phyloP scores from a whole-genome alignment of 2,113 vertebrate species.

The Pollachius pollachius region DNA sequence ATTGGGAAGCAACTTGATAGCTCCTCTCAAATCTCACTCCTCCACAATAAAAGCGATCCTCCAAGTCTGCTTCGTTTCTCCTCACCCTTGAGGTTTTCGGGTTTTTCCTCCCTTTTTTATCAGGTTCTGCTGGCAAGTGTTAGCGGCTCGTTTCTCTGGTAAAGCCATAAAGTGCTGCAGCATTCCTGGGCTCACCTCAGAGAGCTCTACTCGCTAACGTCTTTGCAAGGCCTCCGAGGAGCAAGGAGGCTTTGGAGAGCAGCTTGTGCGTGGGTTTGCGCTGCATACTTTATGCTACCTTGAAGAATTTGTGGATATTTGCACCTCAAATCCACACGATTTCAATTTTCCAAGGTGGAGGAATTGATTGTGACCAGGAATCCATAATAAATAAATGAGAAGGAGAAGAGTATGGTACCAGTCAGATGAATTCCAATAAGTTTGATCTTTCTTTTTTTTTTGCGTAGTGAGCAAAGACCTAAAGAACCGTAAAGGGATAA shows the following conservation, averaged over 20 bases:
- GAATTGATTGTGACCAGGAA: conserved; percentile 6
- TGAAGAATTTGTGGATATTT: conserved; percentile 39
- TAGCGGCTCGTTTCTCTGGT: conserved; percentile 47
- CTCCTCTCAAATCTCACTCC: conserved; percentile 26
- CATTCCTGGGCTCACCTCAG: conserved; percentile 57
- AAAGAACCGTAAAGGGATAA: no score
- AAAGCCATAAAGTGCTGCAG: conserved; percentile 57
- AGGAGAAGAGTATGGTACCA: no score
- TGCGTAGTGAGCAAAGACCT: no score
- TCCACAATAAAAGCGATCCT: conserved; percentile 16
- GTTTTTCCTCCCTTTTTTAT: no score
- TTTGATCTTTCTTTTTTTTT: no score
- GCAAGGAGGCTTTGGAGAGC: conserved; percentile 15
- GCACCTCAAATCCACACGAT: conserved; percentile 16
- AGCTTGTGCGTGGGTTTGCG: conserved; percentile 32
- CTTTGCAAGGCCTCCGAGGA: conserved; percentile 62
- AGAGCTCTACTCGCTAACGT: conserved; percentile 54
- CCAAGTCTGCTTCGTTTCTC: not conserved
- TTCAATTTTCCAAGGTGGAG: conserved; percentile 19
- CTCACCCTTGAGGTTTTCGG: conserved; percentile 13
- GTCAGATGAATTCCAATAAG: no score
- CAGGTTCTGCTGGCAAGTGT: conserved; percentile 23
- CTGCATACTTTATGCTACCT: conserved; percentile 41
- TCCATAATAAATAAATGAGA: no score
- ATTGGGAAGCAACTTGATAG: conserved; percentile 22